Percentiles rank a stretch among this genome's conserved stretches.
These are phyloP conservation scores for Ennomos fuscantarius DNA, from an alignment of 2,888 invertebrate species.

Conservation along the genomic window DNA sequence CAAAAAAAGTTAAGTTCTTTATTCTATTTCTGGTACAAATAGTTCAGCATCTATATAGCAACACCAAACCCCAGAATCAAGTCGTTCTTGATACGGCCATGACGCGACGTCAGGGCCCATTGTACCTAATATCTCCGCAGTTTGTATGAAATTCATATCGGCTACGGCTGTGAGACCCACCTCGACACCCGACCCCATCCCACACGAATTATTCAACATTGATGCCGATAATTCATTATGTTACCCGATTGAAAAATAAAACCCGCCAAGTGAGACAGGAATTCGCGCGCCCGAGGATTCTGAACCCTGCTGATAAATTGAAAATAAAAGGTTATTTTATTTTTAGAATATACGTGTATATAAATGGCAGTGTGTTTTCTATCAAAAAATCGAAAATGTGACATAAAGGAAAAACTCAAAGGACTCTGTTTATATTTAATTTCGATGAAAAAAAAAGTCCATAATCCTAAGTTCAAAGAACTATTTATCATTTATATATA, in stretches of 20 bases:
- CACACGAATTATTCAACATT: constrained; percentile 50
- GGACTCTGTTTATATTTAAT: too few relatives aligned
- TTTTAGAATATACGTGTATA: not conserved
- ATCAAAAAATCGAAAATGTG: too few relatives aligned
- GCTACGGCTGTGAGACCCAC: constrained; percentile 11
- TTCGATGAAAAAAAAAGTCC: too few relatives aligned
- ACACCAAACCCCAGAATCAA: not conserved
- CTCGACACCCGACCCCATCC: constrained; percentile 38
- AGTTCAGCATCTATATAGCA: too few relatives aligned
- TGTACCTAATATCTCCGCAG: constrained; percentile 55
- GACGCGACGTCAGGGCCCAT: constrained; percentile 54
- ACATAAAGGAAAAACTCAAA: too few relatives aligned
- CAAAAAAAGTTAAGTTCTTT: too few relatives aligned
- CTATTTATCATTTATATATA: too few relatives aligned
- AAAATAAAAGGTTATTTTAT: not conserved
- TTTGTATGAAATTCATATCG: constrained; percentile 63
- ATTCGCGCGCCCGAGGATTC: not conserved
- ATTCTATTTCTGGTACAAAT: too few relatives aligned
- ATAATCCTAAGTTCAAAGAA: too few relatives aligned
- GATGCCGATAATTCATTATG: constrained; percentile 50
- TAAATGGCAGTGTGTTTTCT: not conserved
- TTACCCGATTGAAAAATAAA: constrained; percentile 37
- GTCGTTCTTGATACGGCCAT: constrained; percentile 7
- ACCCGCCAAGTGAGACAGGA: not conserved
- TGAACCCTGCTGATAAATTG: too few relatives aligned